Base-by-base conservation (phyloP, 2,888 invertebrate genomes). In the Alviniconcha strummeri region DNA sequence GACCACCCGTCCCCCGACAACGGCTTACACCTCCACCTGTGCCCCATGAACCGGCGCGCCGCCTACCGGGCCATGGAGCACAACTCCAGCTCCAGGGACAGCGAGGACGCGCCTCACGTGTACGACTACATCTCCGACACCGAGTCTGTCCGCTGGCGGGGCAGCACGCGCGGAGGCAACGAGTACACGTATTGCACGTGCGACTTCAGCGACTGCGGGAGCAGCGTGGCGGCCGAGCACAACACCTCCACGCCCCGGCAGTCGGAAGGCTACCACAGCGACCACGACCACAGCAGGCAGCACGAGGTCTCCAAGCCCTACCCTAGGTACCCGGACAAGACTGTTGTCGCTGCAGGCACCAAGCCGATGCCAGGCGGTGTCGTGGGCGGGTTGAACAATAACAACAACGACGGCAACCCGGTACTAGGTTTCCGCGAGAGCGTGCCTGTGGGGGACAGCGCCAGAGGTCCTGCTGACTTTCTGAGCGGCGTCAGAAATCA, bases 61-160 rank as follows among this genome's bases (percentile, higher is more conserved):
- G 82, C 76, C 17, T 82, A 82, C 82, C 67, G 82, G 4, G 77
- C 75, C 60, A 82, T 82, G 82, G 80, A 80, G 55, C 78, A 57
- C 60, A 52, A 54, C 19, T 15, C 74, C 5, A 36, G 36, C 74
- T 52, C 57, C 3, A 7, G 9, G 67, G 64, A 36, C 5, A 56
- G 7, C 54, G 69, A 15, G 2, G n/a, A 71, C 54, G 64, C 57
- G 36, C 75, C 82, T 5, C 82, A 82, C 77, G 76, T 77, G 55
- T 82, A 82, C 69, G 82, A 82, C 82, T 77, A 77, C 77, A 82
- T 82, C 69, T 77, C 77, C 67, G 82, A 82, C 77, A 82, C 82
- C 55, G 82, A 82, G 1, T 82, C 82, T 8, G 56, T 82, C 9
- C 76, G 82, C 4, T 82, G 74, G 74, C 57, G 75, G 17, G 81